A percentile compares a stretch with the other conserved stretches of the same genome.
Conservation (phyloP, 2,888 invertebrate species). For the Cephus spinipes region DNA sequence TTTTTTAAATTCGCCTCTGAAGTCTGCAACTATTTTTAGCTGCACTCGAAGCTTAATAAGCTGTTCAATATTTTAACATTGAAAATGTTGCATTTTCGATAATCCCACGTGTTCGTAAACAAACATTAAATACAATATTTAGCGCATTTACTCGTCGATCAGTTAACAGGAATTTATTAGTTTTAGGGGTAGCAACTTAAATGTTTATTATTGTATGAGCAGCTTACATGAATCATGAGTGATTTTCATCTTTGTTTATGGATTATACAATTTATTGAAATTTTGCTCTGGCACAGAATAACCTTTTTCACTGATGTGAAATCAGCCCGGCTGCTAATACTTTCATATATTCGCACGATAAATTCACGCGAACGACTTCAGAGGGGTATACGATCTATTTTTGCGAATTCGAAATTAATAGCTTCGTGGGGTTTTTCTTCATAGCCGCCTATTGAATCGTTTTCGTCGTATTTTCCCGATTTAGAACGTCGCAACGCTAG, state of each 20-base stretch:
- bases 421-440: background rate
- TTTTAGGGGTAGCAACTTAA: too few species aligned
- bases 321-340: background rate
- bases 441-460: background rate
- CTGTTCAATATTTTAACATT: background rate
- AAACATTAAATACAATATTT: background rate
- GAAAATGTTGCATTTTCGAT: background rate
- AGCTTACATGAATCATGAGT: background rate
- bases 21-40: background rate
- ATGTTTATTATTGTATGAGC: background rate
- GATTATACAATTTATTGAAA: background rate
- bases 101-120: background rate
- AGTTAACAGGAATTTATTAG: background rate
- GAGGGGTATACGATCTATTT: background rate
- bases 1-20: too few species aligned
- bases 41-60: background rate
- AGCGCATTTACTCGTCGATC: background rate
- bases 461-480: background rate
- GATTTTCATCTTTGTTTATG: background rate
- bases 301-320: background rate
- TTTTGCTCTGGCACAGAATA: background rate
- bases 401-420: background rate
- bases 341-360: background rate
- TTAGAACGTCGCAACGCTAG: background rate
- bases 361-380: background rate